Conservation (phyloP, 2,888 invertebrate genomes). For the Campopleginae sp. region DNA sequence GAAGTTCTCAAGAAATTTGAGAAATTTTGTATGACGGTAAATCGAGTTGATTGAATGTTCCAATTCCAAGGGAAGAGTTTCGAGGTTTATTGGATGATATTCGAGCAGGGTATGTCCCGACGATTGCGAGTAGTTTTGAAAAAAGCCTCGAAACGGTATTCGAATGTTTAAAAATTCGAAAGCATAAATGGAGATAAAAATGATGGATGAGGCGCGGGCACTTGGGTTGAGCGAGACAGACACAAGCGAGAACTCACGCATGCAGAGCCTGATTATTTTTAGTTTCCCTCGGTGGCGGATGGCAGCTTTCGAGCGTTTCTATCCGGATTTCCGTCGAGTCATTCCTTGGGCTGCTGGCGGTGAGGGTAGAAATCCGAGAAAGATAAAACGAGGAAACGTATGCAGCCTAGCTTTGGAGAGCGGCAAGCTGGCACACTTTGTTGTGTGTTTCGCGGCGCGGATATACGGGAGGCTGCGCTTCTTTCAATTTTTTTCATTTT, state of each 20-base stretch:
- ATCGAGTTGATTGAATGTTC: neutral
- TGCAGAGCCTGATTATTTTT: slow-evolving; percentile 30
- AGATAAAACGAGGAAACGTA: slow-evolving; percentile 42
- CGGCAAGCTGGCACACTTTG: slow-evolving; percentile 33
- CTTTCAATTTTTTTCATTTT: slow-evolving; percentile 2
- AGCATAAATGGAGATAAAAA: neutral
- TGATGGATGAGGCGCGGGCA: neutral
- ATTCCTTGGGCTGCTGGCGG: slow-evolving; percentile 5
- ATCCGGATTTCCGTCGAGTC: slow-evolving; percentile 58
- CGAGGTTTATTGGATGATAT: neutral
- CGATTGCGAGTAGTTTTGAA: neutral
- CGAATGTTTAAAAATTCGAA: neutral
- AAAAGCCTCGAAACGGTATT: neutral
- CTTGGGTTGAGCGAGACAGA: neutral
- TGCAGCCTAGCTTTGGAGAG: neutral
- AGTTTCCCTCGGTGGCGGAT: slow-evolving; percentile 25
- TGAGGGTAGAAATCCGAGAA: slow-evolving; percentile 22
- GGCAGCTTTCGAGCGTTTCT: slow-evolving; percentile 55
- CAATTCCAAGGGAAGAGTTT: neutral
- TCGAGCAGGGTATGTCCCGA: neutral
- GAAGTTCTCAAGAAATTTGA: too few species aligned
- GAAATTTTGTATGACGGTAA: neutral
- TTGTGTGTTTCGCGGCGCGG: slow-evolving; percentile 43
- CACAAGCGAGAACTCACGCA: neutral
- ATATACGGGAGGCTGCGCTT: slow-evolving; percentile 35